phyloP scores from a whole-genome alignment of 1,140 invertebrate genomes.

The Heterodera carotae region DNA sequence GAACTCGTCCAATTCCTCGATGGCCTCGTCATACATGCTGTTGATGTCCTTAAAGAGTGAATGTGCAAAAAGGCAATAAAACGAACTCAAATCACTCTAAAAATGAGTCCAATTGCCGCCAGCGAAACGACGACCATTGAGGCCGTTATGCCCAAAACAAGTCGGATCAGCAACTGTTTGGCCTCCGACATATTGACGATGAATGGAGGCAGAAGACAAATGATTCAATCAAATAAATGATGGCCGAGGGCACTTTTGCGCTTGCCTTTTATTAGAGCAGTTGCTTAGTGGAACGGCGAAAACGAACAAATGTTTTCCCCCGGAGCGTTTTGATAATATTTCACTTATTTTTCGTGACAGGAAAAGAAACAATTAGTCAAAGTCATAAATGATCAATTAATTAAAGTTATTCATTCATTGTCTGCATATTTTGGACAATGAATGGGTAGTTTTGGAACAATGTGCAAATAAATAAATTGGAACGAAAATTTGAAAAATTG shows the following conservation, averaged over 20 bases:
- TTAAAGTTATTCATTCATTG: too few species aligned
- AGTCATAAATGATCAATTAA: not conserved
- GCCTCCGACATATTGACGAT: not conserved
- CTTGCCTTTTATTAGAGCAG: not conserved
- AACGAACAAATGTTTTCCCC: too few species aligned
- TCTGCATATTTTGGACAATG: too few species aligned
- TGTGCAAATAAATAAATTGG: too few species aligned
- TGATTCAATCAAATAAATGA: too few species aligned
- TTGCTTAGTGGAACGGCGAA: not conserved
- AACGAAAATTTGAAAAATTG: too few species aligned
- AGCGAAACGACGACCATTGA: slow-evolving; percentile 12
- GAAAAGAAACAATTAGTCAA: not conserved
- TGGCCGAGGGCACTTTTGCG: too few species aligned
- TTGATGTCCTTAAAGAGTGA: slow-evolving; percentile 24
- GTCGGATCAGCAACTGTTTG: not conserved
- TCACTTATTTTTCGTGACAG: too few species aligned
- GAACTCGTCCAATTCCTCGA: slow-evolving; percentile 36
- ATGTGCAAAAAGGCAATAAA: not conserved
- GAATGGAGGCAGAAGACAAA: not conserved
- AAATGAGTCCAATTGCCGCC: slow-evolving; percentile 10
- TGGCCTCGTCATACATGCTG: slow-evolving; percentile 33
- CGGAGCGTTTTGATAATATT: too few species aligned
- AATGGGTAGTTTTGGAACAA: too few species aligned
- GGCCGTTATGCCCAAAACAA: slow-evolving; percentile 3
- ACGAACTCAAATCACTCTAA: not conserved